Evolutionary conservation across 2,113 vertebrate species (phyloP).

Genomic region (Elgaria multicarinata): DNA sequence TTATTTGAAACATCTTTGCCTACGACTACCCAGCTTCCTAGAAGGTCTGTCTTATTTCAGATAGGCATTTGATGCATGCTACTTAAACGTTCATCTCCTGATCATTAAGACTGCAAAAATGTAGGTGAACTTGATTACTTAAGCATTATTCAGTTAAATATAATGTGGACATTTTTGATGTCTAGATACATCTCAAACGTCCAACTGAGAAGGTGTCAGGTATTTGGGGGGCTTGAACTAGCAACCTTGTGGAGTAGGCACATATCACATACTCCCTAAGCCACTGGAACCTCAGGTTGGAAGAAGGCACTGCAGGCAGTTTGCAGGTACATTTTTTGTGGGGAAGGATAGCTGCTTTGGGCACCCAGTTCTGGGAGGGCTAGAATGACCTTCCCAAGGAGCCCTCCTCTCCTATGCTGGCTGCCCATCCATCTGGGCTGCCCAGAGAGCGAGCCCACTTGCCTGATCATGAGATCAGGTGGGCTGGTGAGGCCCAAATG

Average conservation of each 20-base stretch:
- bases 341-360: too few relatives aligned
- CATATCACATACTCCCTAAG: background rate
- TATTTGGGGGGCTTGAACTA: background rate
- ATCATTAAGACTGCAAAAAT: background rate
- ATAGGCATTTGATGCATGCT: too few relatives aligned
- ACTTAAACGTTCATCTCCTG: background rate
- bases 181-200: background rate
- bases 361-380: too few relatives aligned
- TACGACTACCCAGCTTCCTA: background rate
- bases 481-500: too few relatives aligned
- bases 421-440: too few relatives aligned
- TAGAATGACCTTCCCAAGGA: too few relatives aligned
- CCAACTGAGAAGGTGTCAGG: too few relatives aligned
- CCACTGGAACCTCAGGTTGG: background rate
- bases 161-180: background rate
- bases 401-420: too few relatives aligned
- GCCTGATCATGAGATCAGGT: too few relatives aligned
- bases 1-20: background rate
- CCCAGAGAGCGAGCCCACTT: too few relatives aligned
- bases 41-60: background rate
- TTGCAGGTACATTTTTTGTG: background rate
- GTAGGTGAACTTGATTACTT: background rate
- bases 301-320: background rate
- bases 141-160: background rate
- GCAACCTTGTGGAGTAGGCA: background rate